Base-by-base conservation (phyloP, 2,113 vertebrate genomes). In the Narcine bancroftii region DNA sequence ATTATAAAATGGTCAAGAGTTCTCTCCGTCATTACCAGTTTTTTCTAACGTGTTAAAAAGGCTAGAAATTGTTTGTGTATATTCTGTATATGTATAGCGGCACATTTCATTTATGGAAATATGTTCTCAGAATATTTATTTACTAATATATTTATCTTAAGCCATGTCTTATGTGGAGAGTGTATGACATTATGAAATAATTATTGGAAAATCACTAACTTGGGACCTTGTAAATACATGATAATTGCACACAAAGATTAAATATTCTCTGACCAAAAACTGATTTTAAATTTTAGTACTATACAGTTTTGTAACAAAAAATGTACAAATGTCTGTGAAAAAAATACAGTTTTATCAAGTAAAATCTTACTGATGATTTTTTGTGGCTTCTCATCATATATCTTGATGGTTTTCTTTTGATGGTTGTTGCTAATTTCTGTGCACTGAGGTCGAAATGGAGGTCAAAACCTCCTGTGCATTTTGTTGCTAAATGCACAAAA, bases 131-230 rank as follows among this genome's bases (percentile, higher is more conserved):
- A 99, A 99, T 99, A 99, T 99, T 99, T 99, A 99, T 99, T 99
- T 98, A 99, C 98, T 99, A 99, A 99, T 99, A 99, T 99, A 99
- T 99, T 99, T 99, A 99, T 99, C 98, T 98, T 97, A 99, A 99
- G 98, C 98, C 98, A 98, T 98, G 97, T 98, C 98, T 98, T 98
- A 98, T 97, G 97, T 98, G 97, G 97, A 97, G 96, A 97, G 97
- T 97, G 97, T 97, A 96, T 98, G 97, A 96, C 95, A 94, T 96
- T 97, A 96, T 96, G 95, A 96, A 96, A 96, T 95, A 97, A 97
- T 96, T 97, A 96, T 96, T 96, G 96, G 96, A 95, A 95, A 97
- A 98, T 98, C 97, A 98, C 98, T 98, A 98, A 98, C 97, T 97
- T 96, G 95, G 97, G 96, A 96, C 96, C 95, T 96, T 98, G 98